phyloP scores from a whole-genome alignment of 1,140 invertebrate species.

The Drosophila auraria region DNA sequence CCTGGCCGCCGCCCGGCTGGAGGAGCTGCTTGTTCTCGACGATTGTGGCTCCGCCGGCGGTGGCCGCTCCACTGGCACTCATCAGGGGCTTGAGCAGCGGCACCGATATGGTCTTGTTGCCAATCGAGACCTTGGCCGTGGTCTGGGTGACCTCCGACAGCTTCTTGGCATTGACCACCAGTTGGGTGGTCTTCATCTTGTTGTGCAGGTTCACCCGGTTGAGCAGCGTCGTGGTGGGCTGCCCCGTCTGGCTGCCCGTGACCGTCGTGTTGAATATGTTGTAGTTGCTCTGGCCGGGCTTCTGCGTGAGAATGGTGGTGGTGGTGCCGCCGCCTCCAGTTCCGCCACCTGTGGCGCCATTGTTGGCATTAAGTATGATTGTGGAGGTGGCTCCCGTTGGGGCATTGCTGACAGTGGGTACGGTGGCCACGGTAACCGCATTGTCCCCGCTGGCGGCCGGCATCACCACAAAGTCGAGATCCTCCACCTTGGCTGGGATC shows the following conservation, averaged over 20 bases:
- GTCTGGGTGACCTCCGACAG: constrained; percentile 76
- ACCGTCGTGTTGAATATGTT: constrained; percentile 56
- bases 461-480: constrained; percentile 59
- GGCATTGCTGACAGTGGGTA: neutral
- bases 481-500: constrained; percentile 39
- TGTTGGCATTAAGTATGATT: constrained; percentile 33
- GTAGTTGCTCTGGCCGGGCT: constrained; percentile 45
- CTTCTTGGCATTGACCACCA: constrained; percentile 77
- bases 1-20: constrained; percentile 27
- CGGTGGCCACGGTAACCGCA: neutral
- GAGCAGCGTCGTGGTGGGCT: constrained; percentile 47
- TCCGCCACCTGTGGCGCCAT: constrained; percentile 28
- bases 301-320: constrained; percentile 50
- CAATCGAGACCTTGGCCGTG: constrained; percentile 86
- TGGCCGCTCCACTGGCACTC: constrained; percentile 52
- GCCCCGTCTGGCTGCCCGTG: constrained; percentile 17
- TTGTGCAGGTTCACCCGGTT: constrained; percentile 67
- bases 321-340: neutral
- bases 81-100: constrained; percentile 86
- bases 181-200: constrained; percentile 64
- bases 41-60: constrained; percentile 65
- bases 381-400: neutral
- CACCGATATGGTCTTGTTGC: constrained; percentile 88
- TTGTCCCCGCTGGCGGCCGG: constrained; percentile 23
- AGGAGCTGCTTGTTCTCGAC: constrained; percentile 70